A percentile compares a stretch with the other conserved stretches of the same genome.
These are phyloP conservation scores for Sclerurus mexicanus DNA, from an alignment of 2,113 vertebrate species.

Conservation along the genomic window DNA sequence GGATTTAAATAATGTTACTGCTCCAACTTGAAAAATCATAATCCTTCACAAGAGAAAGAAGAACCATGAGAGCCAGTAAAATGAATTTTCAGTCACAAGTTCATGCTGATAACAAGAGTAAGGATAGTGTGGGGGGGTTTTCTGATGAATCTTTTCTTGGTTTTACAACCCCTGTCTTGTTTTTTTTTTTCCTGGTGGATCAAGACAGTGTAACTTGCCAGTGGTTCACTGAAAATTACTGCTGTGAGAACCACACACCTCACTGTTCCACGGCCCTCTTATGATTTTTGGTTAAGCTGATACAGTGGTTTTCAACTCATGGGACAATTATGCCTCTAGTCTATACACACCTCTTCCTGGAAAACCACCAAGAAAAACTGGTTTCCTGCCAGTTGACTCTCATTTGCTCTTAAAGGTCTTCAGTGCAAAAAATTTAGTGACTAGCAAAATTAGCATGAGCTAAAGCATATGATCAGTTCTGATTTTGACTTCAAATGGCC, in stretches of 20 bases:
- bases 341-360: neutral
- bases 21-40: neutral
- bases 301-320: neutral
- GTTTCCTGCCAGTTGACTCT: neutral
- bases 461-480: neutral
- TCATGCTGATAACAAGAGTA: neutral
- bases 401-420: neutral
- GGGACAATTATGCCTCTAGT: neutral
- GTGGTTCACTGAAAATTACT: neutral
- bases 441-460: neutral
- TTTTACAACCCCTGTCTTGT: neutral
- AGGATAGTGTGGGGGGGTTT: neutral
- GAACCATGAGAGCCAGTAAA: neutral
- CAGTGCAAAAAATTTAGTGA: neutral
- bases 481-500: neutral
- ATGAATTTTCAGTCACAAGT: neutral
- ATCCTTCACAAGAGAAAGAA: neutral
- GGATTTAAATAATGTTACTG: neutral
- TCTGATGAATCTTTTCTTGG: neutral
- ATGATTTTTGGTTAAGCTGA: neutral
- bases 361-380: conserved; percentile 6
- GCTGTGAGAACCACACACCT: neutral
- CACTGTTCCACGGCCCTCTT: neutral
- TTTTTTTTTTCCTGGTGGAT: neutral
- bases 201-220: neutral